phyloP scores from a whole-genome alignment of 1,140 invertebrate species.

The Paraescarpia echinospica region DNA sequence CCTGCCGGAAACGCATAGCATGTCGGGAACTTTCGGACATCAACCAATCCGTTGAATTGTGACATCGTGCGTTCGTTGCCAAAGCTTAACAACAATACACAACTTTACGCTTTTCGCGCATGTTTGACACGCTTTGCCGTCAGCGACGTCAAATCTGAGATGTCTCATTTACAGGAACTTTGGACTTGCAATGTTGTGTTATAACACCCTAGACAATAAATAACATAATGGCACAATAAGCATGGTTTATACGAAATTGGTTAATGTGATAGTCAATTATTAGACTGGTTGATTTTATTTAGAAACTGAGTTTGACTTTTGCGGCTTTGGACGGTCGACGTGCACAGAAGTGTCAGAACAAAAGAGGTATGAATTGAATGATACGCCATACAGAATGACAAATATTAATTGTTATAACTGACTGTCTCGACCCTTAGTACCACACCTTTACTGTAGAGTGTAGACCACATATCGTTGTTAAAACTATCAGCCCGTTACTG shows the following conservation, averaged over 20 bases:
- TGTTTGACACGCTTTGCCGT: background rate
- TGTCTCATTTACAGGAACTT: background rate
- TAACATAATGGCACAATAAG: background rate
- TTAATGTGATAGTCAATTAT: background rate
- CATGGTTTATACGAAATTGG: background rate
- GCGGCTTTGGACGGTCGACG: too few species aligned
- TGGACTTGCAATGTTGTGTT: background rate
- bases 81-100: constrained; percentile 6
- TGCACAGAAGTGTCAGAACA: too few species aligned
- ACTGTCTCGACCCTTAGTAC: too few species aligned
- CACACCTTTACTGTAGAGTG: too few species aligned
- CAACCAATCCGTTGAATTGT: background rate
- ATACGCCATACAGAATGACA: too few species aligned
- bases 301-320: too few species aligned
- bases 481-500: too few species aligned
- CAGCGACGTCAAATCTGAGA: background rate
- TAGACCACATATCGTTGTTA: too few species aligned
- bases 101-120: background rate
- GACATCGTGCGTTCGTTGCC: background rate
- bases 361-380: too few species aligned
- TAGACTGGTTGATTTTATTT: too few species aligned
- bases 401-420: too few species aligned
- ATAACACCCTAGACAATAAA: background rate
- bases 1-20: background rate
- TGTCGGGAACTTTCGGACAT: background rate